Conservation (phyloP, 2,888 invertebrate species). For the Phaedon cochleariae region DNA sequence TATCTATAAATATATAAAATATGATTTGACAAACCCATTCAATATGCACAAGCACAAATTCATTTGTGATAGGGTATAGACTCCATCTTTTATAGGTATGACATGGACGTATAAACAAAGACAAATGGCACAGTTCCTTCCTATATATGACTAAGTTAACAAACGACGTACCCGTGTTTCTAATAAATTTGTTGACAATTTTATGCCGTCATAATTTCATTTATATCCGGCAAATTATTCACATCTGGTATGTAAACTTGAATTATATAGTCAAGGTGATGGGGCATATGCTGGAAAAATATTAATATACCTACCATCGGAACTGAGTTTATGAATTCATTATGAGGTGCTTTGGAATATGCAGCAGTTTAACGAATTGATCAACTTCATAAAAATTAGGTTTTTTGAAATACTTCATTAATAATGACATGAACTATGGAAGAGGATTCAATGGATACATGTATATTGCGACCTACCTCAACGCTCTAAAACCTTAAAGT, state of each 20-base stretch:
- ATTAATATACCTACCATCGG: constrained; percentile 20
- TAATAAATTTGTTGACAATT: constrained; percentile 31
- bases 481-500: too few species aligned
- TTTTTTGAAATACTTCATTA: neutral
- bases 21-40: too few species aligned
- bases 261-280: constrained; percentile 47
- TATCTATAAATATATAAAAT: too few species aligned
- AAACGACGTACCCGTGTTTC: constrained; percentile 13
- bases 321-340: constrained; percentile 8
- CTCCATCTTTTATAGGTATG: too few species aligned
- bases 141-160: neutral
- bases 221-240: constrained; percentile 46
- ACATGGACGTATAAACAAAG: too few species aligned
- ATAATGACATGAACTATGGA: too few species aligned
- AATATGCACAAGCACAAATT: too few species aligned
- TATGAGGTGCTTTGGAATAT: neutral
- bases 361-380: neutral
- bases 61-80: too few species aligned
- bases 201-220: constrained; percentile 39
- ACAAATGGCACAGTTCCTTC: too few species aligned
- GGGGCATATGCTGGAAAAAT: constrained; percentile 40
- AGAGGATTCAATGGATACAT: too few species aligned
- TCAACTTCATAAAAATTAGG: neutral
- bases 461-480: too few species aligned
- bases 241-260: constrained; percentile 46